Conservation (phyloP, 2,797 vertebrate species). For the Oryzias dopingdopingensis region DNA sequence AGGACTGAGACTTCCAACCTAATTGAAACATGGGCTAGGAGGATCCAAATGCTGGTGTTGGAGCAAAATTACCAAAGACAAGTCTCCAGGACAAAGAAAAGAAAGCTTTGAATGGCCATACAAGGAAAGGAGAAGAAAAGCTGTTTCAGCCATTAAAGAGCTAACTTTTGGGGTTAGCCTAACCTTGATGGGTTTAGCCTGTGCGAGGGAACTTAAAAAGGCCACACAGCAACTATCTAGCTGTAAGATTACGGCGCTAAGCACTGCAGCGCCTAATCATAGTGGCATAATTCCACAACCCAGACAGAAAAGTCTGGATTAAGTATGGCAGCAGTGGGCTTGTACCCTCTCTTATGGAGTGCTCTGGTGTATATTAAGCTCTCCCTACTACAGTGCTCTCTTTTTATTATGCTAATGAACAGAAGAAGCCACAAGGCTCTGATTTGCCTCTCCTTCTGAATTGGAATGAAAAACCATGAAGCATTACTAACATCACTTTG, state of each 20-base stretch:
- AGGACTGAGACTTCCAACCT: too few relatives aligned
- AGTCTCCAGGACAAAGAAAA: neutral
- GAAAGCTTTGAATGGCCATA: neutral
- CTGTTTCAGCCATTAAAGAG: too few relatives aligned
- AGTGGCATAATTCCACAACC: slow-evolving; percentile 30
- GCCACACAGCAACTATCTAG: slow-evolving; percentile 12
- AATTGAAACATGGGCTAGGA: too few relatives aligned
- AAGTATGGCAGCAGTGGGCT: slow-evolving; percentile 42
- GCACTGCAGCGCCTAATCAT: slow-evolving; percentile 9
- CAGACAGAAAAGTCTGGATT: slow-evolving; percentile 36
- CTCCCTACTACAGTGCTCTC: slow-evolving; percentile 52
- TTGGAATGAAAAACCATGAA: slow-evolving; percentile 49
- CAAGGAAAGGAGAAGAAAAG: too few relatives aligned
- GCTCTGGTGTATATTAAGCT: slow-evolving; percentile 58
- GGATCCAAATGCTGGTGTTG: too few relatives aligned
- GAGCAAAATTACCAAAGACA: too few relatives aligned
- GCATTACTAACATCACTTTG: slow-evolving; percentile 43
- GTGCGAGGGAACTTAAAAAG: neutral
- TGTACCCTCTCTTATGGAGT: slow-evolving; percentile 31
- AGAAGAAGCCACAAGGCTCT: slow-evolving; percentile 44
- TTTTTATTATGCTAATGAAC: slow-evolving; percentile 60
- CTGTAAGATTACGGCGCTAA: slow-evolving; percentile 10
- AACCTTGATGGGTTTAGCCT: neutral
- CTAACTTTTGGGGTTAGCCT: neutral
- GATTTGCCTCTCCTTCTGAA: slow-evolving; percentile 51